phyloP scores from a whole-genome alignment of 1,140 invertebrate genomes.

The Melipona quadrifasciata region DNA sequence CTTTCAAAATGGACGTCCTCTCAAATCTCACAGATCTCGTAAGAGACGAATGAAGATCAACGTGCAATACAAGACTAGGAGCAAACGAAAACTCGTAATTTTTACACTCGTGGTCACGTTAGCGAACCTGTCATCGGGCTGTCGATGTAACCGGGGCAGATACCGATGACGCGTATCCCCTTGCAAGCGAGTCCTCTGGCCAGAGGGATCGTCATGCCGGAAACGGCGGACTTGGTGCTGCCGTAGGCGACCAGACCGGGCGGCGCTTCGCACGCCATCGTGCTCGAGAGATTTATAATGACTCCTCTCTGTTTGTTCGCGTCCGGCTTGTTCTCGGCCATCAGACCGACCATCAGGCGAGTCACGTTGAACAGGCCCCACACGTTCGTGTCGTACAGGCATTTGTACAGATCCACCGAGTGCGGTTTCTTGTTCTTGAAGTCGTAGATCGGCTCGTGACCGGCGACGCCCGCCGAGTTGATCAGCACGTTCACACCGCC shows the following conservation, averaged over 20 bases:
- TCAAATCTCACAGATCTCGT: no score
- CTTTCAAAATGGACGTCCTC: no score
- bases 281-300: slow-evolving; percentile 66
- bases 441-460: slow-evolving; percentile 49
- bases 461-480: slow-evolving; percentile 56
- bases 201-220: slow-evolving; percentile 68
- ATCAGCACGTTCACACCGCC: slow-evolving; percentile 65
- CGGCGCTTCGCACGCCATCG: slow-evolving; percentile 52
- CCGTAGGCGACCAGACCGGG: slow-evolving; percentile 62
- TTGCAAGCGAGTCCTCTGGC: slow-evolving; percentile 57
- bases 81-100: background rate
- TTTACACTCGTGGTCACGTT: background rate
- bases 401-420: slow-evolving; percentile 51
- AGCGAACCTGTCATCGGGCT: slow-evolving; percentile 59
- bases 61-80: no score
- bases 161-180: slow-evolving; percentile 63
- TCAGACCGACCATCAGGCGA: slow-evolving; percentile 54
- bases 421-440: slow-evolving; percentile 59
- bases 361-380: slow-evolving; percentile 67
- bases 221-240: slow-evolving; percentile 54
- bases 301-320: slow-evolving; percentile 64
- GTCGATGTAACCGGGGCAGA: slow-evolving; percentile 62
- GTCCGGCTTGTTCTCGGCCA: slow-evolving; percentile 65
- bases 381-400: slow-evolving; percentile 57
- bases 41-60: no score